Evolutionary conservation across 92 coral and sea anemone genomes (phyloP).

Genomic region (Epizoanthus stellaris): DNA sequence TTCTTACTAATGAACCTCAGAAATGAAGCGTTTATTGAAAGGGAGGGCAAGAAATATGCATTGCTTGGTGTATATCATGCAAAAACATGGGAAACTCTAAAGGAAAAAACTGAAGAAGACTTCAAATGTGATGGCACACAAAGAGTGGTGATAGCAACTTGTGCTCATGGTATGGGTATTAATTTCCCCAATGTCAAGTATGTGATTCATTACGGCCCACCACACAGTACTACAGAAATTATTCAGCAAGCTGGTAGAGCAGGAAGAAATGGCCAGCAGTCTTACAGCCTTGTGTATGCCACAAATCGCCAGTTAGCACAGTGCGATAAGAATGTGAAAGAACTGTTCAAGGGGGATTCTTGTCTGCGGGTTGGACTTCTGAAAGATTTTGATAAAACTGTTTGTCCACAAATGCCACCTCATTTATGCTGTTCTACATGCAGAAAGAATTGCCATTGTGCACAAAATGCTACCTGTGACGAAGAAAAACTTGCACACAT

Average conservation of each 20-base stretch:
- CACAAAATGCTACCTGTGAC: not conserved
- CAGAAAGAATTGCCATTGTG: slow-evolving; percentile 44
- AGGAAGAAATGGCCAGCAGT: slow-evolving; percentile 52
- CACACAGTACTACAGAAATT: slow-evolving; percentile 35
- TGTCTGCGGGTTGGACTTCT: slow-evolving; percentile 37
- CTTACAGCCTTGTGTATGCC: slow-evolving; percentile 29
- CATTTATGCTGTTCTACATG: slow-evolving; percentile 46
- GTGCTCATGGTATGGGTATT: slow-evolving; percentile 48
- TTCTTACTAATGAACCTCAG: slow-evolving; percentile 42
- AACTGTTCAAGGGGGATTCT: slow-evolving; percentile 15
- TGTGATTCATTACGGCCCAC: slow-evolving; percentile 49
- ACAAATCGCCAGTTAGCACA: slow-evolving; percentile 41
- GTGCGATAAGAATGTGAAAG: slow-evolving; percentile 42
- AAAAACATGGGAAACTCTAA: slow-evolving; percentile 45
- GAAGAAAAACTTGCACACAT: too few species aligned
- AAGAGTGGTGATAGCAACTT: slow-evolving; percentile 47
- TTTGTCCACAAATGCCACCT: not conserved
- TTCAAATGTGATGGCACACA: slow-evolving; percentile 31
- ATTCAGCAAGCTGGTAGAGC: slow-evolving; percentile 52
- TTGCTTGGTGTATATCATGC: slow-evolving; percentile 48
- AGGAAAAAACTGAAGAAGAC: slow-evolving; percentile 37
- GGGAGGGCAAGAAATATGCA: not conserved
- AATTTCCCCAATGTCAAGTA: slow-evolving; percentile 41
- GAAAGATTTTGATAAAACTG: slow-evolving; percentile 40
- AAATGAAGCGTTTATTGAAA: slow-evolving; percentile 28